A percentile compares a stretch with the other conserved stretches of the same genome.
Conservation (phyloP, 2,113 vertebrate species). For the Heterochromis multidens region DNA sequence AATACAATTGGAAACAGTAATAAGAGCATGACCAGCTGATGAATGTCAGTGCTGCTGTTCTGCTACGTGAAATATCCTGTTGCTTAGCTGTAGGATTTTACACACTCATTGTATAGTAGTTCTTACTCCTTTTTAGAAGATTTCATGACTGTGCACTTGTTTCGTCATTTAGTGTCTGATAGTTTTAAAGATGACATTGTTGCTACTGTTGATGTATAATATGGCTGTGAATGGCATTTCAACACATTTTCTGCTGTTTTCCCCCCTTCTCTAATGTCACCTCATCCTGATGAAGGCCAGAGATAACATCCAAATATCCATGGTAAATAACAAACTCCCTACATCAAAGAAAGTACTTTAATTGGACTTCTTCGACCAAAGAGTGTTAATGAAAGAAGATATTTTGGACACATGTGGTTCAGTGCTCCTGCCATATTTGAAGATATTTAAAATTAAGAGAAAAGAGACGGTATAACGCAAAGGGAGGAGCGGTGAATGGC, state of each 20-base stretch:
- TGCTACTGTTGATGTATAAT: constrained; percentile 30
- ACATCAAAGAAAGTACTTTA: constrained; percentile 35
- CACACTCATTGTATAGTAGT: background rate
- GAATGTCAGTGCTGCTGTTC: background rate
- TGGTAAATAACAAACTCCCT: constrained; percentile 75
- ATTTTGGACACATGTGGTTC: constrained; percentile 3
- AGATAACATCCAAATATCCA: constrained; percentile 77
- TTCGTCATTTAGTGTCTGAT: constrained; percentile 19
- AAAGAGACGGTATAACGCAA: background rate
- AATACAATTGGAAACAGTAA: background rate
- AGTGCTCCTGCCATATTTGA: background rate
- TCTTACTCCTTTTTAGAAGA: constrained; percentile 12
- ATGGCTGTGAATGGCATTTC: constrained; percentile 53
- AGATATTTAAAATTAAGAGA: background rate
- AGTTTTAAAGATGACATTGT: constrained; percentile 24
- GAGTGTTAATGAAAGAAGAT: background rate
- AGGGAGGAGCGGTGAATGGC: background rate
- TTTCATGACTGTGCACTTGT: constrained; percentile 26
- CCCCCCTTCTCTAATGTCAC: constrained; percentile 70
- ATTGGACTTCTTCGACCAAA: background rate
- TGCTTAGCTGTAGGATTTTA: background rate
- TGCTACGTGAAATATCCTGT: background rate
- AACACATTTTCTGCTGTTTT: constrained; percentile 72
- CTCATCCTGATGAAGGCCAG: constrained; percentile 78
- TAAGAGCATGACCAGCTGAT: constrained; percentile 24